Evolutionary conservation across 2,797 vertebrate genomes (phyloP).

Genomic region (Phrynocephalus forsythii): DNA sequence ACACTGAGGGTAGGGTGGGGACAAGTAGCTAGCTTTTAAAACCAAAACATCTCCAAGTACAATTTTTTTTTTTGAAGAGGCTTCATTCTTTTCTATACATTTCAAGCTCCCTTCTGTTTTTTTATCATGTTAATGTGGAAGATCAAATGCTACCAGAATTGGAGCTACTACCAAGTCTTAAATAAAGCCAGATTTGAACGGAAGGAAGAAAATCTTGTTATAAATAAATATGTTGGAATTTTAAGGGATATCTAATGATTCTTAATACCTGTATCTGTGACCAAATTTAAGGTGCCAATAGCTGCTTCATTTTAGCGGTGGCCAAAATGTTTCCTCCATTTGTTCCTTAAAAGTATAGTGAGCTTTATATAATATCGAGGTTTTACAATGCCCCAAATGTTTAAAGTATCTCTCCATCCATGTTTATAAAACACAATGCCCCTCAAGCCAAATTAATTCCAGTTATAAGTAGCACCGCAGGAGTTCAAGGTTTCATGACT

Average conservation of each 20-base stretch:
- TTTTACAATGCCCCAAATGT: neutral
- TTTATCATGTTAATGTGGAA: neutral
- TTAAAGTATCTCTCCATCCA: neutral
- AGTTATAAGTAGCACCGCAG: neutral
- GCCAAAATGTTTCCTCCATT: neutral
- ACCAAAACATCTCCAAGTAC: neutral
- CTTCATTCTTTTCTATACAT: neutral
- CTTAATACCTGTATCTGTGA: too few relatives aligned
- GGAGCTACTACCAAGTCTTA: neutral
- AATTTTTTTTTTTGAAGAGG: neutral
- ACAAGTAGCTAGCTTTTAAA: neutral
- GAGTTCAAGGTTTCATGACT: neutral
- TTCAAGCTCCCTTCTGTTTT: neutral
- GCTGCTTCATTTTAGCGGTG: neutral
- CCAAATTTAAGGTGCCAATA: neutral
- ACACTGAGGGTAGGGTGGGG: neutral
- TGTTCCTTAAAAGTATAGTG: neutral
- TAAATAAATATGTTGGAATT: neutral
- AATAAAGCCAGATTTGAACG: neutral
- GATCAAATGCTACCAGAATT: neutral
- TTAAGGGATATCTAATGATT: too few relatives aligned
- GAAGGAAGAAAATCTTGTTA: neutral
- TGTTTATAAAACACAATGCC: neutral
- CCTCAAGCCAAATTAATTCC: constrained; percentile 13
- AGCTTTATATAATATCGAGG: neutral